phyloP scores from a whole-genome alignment of 2,797 vertebrate species.

The Etheostoma nigrum region DNA sequence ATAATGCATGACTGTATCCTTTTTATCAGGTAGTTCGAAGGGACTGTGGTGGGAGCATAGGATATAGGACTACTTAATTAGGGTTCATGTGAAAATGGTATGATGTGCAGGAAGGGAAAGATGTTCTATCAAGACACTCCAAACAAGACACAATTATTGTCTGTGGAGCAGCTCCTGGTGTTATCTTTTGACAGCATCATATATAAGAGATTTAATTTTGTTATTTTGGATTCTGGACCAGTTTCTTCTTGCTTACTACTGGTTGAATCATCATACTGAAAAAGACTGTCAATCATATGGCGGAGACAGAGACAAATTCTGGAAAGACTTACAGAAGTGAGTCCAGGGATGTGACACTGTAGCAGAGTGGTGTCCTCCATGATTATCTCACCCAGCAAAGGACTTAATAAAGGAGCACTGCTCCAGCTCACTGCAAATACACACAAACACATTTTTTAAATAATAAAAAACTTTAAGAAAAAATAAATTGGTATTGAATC shows the following conservation, averaged over 20 bases:
- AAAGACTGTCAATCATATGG: not conserved
- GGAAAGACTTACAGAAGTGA: slow-evolving; percentile 86
- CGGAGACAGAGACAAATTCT: not conserved
- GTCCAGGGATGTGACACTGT: slow-evolving; percentile 87
- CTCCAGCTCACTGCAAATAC: slow-evolving; percentile 90
- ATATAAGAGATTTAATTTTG: slow-evolving; percentile 1
- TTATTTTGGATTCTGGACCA: not conserved
- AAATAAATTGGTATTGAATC: not conserved
- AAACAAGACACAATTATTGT: slow-evolving; percentile 5
- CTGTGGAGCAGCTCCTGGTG: not conserved
- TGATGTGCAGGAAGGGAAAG: not conserved
- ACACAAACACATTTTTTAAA: slow-evolving; percentile 41
- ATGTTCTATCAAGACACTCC: slow-evolving; percentile 18
- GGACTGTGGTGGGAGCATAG: slow-evolving; percentile 20
- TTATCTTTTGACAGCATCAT: not conserved
- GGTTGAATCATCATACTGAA: not conserved
- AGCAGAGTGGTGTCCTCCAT: slow-evolving; percentile 87
- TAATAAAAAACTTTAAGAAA: not conserved
- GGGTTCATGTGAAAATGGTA: slow-evolving; percentile 14
- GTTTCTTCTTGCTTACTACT: not conserved
- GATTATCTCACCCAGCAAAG: slow-evolving; percentile 85
- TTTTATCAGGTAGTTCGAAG: slow-evolving; percentile 35
- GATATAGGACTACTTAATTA: slow-evolving; percentile 5
- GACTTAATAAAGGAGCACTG: slow-evolving; percentile 82
- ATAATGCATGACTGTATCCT: slow-evolving; percentile 40